Evolutionary conservation across 1,140 invertebrate species (phyloP).

Genomic region (Catajapyx aquilonaris): DNA sequence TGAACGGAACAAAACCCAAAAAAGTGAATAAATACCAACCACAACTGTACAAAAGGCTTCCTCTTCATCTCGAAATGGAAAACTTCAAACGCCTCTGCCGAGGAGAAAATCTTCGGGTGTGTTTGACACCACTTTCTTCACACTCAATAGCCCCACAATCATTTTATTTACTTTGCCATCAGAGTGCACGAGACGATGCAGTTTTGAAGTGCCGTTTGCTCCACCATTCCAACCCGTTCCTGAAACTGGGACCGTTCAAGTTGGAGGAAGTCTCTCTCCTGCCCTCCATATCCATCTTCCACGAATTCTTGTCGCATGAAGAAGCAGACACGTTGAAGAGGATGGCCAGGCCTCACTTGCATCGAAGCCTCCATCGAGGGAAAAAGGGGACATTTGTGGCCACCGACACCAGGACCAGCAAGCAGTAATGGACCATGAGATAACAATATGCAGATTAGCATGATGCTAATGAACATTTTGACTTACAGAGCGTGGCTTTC

Average conservation of each 20-base stretch:
- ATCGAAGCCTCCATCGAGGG: slow-evolving; percentile 10
- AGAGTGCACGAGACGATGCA: too few species aligned
- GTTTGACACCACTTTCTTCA: too few species aligned
- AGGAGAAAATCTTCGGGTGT: slow-evolving; percentile 23
- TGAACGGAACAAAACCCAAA: slow-evolving; percentile 11
- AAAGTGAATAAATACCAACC: slow-evolving; percentile 8
- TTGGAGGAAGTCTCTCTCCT: slow-evolving; percentile 25
- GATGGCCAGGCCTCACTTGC: slow-evolving; percentile 20
- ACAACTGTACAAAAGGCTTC: slow-evolving; percentile 10
- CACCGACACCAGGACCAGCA: slow-evolving; percentile 16
- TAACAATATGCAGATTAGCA: too few species aligned
- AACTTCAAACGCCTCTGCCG: slow-evolving; percentile 26
- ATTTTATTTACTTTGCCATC: too few species aligned
- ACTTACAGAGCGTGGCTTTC: slow-evolving; percentile 14
- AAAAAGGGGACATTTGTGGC: slow-evolving; percentile 13
- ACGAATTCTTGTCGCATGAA: slow-evolving; percentile 25
- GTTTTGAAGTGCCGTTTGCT: too few species aligned
- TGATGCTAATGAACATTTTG: too few species aligned
- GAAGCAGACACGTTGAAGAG: slow-evolving; percentile 24
- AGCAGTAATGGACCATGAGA: slow-evolving; percentile 17
- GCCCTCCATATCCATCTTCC: slow-evolving; percentile 26
- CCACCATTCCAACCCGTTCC: too few species aligned
- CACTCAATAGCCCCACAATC: too few species aligned
- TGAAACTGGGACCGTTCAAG: slow-evolving; percentile 25
- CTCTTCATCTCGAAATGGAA: slow-evolving; percentile 13